Evolutionary conservation across 2,797 vertebrate genomes (phyloP).

Genomic region (Mallotus villosus): DNA sequence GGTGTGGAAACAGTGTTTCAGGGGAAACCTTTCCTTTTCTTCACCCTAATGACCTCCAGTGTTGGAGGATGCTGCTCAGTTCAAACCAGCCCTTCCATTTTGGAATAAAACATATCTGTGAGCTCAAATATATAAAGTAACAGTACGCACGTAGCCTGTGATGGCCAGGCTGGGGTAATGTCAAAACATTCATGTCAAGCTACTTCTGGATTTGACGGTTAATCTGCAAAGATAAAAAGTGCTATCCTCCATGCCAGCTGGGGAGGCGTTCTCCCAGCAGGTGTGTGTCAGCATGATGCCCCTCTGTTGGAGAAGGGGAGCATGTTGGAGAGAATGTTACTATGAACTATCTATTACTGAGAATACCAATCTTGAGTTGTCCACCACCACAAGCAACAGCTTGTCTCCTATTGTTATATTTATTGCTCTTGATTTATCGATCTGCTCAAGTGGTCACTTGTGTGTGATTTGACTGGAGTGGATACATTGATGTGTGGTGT

Average conservation of each 20-base stretch:
- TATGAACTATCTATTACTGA: not conserved
- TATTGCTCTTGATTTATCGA: constrained; percentile 38
- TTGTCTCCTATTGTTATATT: not conserved
- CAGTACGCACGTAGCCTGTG: too few species aligned
- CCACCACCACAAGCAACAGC: not conserved
- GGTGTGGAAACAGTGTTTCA: constrained; percentile 14
- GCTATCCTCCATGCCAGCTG: not conserved
- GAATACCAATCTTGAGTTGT: not conserved
- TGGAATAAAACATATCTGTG: constrained; percentile 1
- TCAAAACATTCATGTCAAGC: constrained; percentile 62
- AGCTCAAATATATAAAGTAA: not conserved
- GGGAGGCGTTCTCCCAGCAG: too few species aligned
- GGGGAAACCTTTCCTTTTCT: not conserved
- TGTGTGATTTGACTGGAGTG: constrained; percentile 40
- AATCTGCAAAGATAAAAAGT: not conserved
- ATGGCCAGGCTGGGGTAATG: constrained; percentile 33
- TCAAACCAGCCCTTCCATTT: not conserved
- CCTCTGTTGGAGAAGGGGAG: not conserved
- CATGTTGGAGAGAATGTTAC: not conserved
- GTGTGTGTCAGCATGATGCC: not conserved
- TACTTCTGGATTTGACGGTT: not conserved
- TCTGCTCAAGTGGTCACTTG: constrained; percentile 33
- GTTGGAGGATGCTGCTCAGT: constrained; percentile 8
- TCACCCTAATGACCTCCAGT: constrained; percentile 4
- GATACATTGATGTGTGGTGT: constrained; percentile 34